Conservation (phyloP, 64 coral and sea anemone genomes). For the Pocillopora verrucosa region DNA sequence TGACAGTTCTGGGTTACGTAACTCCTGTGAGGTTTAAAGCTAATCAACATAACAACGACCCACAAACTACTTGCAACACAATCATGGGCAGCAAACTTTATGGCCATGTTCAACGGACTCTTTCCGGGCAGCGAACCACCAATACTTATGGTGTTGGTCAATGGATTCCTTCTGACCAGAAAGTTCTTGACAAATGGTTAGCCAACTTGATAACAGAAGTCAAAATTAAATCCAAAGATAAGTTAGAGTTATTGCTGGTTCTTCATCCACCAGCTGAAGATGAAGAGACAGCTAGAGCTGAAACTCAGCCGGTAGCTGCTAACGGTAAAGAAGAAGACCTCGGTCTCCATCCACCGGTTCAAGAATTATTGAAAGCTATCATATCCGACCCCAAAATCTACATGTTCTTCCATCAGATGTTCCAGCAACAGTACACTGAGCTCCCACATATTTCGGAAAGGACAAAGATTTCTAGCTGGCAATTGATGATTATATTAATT, state of each 20-base stretch:
- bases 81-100: too few species aligned
- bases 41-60: too few species aligned
- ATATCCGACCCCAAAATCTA: too few species aligned
- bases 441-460: slow-evolving; percentile 36
- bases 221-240: neutral
- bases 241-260: slow-evolving; percentile 3
- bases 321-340: neutral
- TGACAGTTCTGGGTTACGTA: too few species aligned
- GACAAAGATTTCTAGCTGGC: slow-evolving; percentile 53
- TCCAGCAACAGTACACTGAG: neutral
- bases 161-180: slow-evolving; percentile 54
- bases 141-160: slow-evolving; percentile 43
- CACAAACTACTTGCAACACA: too few species aligned
- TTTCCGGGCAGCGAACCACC: slow-evolving; percentile 35
- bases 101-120: too few species aligned
- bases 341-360: too few species aligned
- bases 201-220: slow-evolving; percentile 30
- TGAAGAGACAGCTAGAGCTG: slow-evolving; percentile 26
- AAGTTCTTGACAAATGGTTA: slow-evolving; percentile 46
- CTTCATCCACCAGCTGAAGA: slow-evolving; percentile 36
- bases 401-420: too few species aligned
- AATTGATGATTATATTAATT: slow-evolving; percentile 61
- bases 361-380: too few species aligned
- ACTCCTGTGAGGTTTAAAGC: too few species aligned
- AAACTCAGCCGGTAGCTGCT: neutral